Evolutionary conservation across 2,113 vertebrate genomes (phyloP).

Genomic region (Pitta sordida): DNA sequence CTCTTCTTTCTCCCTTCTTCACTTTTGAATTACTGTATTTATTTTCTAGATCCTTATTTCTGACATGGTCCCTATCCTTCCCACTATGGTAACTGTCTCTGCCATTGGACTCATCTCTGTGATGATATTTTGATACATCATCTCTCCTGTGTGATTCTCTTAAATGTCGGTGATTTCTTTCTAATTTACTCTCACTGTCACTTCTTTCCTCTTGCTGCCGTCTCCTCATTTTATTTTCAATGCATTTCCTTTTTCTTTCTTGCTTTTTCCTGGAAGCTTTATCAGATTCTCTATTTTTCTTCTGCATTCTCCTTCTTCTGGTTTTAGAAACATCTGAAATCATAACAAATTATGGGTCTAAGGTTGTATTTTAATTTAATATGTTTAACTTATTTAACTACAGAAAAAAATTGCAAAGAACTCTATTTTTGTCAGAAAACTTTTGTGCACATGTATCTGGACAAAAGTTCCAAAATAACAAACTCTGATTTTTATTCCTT

Average conservation of each 20-base stretch:
- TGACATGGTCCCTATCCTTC: conserved; percentile 62
- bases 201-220: conserved; percentile 58
- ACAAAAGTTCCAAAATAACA: not conserved
- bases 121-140: conserved; percentile 25
- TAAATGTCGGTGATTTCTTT: conserved; percentile 51
- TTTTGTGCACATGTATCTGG: not conserved
- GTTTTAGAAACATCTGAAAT: conserved; percentile 67
- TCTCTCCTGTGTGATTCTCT: conserved; percentile 61
- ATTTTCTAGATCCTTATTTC: conserved; percentile 53
- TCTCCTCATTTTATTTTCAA: conserved; percentile 63
- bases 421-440: not conserved
- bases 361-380: not conserved
- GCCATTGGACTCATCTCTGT: conserved; percentile 44
- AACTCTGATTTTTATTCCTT: not conserved
- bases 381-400: not conserved
- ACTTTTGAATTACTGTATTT: conserved; percentile 56
- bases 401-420: not conserved
- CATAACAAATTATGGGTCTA: not conserved
- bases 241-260: conserved; percentile 50
- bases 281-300: conserved; percentile 65
- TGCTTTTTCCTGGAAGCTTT: conserved; percentile 66
- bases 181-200: conserved; percentile 61
- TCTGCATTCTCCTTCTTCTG: conserved; percentile 67
- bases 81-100: conserved; percentile 42
- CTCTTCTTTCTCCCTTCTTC: conserved; percentile 66